Evolutionary conservation across 2,797 vertebrate genomes (phyloP).

Genomic region (Hozukius guyotensis): DNA sequence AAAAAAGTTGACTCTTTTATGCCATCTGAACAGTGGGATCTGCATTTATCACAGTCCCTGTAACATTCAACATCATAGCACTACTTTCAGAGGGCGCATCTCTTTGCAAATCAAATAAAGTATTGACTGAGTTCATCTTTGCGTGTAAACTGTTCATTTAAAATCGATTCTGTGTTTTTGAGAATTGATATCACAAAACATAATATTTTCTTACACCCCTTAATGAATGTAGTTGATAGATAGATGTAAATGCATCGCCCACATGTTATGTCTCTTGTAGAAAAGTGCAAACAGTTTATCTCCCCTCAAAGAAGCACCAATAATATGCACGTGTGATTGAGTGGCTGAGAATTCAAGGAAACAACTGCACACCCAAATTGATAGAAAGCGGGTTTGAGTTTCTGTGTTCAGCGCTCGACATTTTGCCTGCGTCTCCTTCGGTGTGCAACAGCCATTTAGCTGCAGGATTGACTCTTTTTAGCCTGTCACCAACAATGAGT

Average conservation of each 20-base stretch:
- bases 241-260: neutral
- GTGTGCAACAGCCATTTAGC: conserved; percentile 7
- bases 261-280: neutral
- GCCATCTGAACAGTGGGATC: too few species aligned
- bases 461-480: conserved; percentile 38
- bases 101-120: too few species aligned
- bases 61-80: too few species aligned
- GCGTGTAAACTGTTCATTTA: too few species aligned
- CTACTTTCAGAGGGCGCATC: too few species aligned
- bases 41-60: too few species aligned
- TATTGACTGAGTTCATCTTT: too few species aligned
- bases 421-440: neutral
- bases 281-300: neutral
- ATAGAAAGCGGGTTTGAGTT: neutral
- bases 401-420: neutral
- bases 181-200: too few species aligned
- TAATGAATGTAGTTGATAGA: neutral
- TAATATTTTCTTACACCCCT: too few species aligned
- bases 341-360: neutral
- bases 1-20: too few species aligned
- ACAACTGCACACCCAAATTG: neutral
- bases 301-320: neutral
- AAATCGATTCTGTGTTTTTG: too few species aligned
- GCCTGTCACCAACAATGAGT: conserved; percentile 40
- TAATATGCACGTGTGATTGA: neutral